Evolutionary conservation across 1,140 invertebrate genomes (phyloP).

Genomic region (Eriocheir sinensis): DNA sequence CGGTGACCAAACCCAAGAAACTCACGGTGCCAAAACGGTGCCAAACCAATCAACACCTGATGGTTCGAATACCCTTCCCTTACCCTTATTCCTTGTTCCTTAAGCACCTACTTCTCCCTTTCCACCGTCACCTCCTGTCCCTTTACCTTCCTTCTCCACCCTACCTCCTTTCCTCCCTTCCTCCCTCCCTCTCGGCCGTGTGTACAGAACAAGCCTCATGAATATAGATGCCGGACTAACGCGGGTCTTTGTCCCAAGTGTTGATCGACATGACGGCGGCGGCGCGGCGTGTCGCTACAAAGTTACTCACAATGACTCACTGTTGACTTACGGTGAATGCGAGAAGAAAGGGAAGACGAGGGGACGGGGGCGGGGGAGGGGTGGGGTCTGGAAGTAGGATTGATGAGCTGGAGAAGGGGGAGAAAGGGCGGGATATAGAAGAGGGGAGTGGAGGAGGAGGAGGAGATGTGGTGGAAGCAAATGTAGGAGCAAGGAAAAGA

Average conservation of each 20-base stretch:
- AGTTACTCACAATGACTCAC: not conserved
- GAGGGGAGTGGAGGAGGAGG: too few relatives aligned
- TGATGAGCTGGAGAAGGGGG: too few relatives aligned
- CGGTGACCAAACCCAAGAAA: too few relatives aligned
- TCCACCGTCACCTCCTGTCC: conserved; percentile 26
- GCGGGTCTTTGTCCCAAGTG: not conserved
- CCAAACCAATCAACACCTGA: too few relatives aligned
- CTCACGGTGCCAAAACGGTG: too few relatives aligned
- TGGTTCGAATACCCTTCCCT: too few relatives aligned
- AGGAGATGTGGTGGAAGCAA: too few relatives aligned
- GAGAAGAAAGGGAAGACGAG: not conserved
- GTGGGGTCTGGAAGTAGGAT: not conserved
- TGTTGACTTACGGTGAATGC: not conserved
- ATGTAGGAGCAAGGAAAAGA: not conserved
- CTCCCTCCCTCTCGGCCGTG: not conserved
- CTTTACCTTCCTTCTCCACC: too few relatives aligned
- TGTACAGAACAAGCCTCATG: not conserved
- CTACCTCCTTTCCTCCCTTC: too few relatives aligned
- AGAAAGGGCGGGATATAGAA: too few relatives aligned
- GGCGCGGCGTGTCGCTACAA: not conserved
- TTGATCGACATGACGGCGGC: not conserved
- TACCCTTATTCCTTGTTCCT: too few relatives aligned
- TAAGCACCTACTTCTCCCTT: not conserved
- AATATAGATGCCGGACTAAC: not conserved
- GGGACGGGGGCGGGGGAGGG: not conserved